These are phyloP conservation scores for Perodicticus potto DNA, from an alignment of 2,797 vertebrate species.

Conservation along the genomic window DNA sequence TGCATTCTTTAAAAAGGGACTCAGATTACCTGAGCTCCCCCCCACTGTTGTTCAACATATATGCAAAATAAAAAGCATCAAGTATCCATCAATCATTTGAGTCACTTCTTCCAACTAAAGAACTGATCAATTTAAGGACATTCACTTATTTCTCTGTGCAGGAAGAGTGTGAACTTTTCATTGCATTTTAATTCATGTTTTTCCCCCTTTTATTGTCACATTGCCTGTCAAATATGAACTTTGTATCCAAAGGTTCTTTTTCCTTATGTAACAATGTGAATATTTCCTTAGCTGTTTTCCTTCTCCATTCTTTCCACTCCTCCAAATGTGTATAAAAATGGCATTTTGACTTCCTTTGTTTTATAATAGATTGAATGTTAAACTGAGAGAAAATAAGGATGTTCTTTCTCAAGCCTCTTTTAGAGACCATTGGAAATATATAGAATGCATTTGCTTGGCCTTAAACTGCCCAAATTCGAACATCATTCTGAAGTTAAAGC, in stretches of 20 bases:
- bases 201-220: conserved; percentile 80
- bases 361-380: conserved; percentile 54
- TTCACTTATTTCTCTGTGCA: conserved; percentile 84
- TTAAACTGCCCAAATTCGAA: conserved; percentile 61
- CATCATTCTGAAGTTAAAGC: conserved; percentile 68
- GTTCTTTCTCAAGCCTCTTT: conserved; percentile 65
- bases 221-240: conserved; percentile 86
- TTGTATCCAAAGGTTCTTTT: conserved; percentile 82
- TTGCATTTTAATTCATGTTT: conserved; percentile 84
- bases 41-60: conserved; percentile 28
- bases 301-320: conserved; percentile 19
- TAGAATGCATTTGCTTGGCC: conserved; percentile 76
- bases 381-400: conserved; percentile 44
- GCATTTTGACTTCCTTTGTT: conserved; percentile 74
- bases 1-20: conserved; percentile 32
- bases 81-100: conserved; percentile 79
- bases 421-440: conserved; percentile 78
- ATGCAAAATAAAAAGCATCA: conserved; percentile 61
- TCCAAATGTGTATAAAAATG: conserved; percentile 65
- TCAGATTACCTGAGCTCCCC: conserved; percentile 37
- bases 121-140: conserved; percentile 85
- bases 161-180: conserved; percentile 87
- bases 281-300: conserved; percentile 76
- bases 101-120: conserved; percentile 74
- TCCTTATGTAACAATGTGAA: conserved; percentile 77